phyloP scores from a whole-genome alignment of 2,797 vertebrate genomes.

The Melopsittacus undulatus region DNA sequence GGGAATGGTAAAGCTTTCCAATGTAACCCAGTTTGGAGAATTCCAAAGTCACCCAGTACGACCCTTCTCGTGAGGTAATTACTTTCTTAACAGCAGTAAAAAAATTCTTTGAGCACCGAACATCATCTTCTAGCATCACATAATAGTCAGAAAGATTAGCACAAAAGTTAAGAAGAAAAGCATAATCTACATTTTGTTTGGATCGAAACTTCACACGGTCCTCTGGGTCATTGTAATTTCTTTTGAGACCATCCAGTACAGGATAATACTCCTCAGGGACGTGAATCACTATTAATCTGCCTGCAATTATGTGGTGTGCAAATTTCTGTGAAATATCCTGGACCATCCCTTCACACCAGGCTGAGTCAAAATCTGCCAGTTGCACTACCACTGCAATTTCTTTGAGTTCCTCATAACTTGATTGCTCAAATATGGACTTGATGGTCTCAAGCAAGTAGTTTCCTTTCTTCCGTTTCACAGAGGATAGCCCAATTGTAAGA shows the following conservation, averaged over 20 bases:
- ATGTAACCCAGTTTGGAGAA: slow-evolving; percentile 99
- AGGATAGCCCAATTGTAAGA: slow-evolving; percentile 93
- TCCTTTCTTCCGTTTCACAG: slow-evolving; percentile 93
- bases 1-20: slow-evolving; percentile 96
- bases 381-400: slow-evolving; percentile 97
- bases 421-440: slow-evolving; percentile 98
- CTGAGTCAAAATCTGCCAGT: slow-evolving; percentile 91
- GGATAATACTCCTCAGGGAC: slow-evolving; percentile 94
- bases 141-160: slow-evolving; percentile 97
- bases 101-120: slow-evolving; percentile 95
- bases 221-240: slow-evolving; percentile 97
- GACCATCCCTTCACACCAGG: slow-evolving; percentile 91
- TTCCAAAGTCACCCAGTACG: slow-evolving; percentile 98
- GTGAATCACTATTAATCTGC: slow-evolving; percentile 93
- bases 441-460: slow-evolving; percentile 97
- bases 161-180: slow-evolving; percentile 97
- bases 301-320: slow-evolving; percentile 95
- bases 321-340: slow-evolving; percentile 96
- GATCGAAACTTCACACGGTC: slow-evolving; percentile 95
- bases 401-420: slow-evolving; percentile 96
- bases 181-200: slow-evolving; percentile 98
- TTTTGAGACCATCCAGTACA: slow-evolving; percentile 91
- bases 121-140: slow-evolving; percentile 97
- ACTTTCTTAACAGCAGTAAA: slow-evolving; percentile 96
- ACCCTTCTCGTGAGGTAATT: slow-evolving; percentile 91